These are phyloP conservation scores for Phataginus tetradactyla DNA, from an alignment of 2,797 vertebrate genomes.

Conservation along the genomic window DNA sequence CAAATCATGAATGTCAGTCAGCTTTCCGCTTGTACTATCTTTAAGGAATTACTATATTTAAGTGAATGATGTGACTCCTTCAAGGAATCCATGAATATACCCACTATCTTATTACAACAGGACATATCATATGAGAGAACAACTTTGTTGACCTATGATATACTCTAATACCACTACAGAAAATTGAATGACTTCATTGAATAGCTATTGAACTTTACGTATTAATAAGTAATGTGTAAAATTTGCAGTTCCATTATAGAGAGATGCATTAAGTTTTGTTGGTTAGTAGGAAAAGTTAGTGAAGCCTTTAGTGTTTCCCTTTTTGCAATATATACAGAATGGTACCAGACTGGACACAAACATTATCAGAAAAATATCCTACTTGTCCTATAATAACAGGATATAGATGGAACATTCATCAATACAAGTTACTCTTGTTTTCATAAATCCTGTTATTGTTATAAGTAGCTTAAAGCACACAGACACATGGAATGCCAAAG, in stretches of 20 bases:
- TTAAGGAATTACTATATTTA: background rate
- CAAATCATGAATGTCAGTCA: background rate
- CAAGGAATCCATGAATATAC: background rate
- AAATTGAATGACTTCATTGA: background rate
- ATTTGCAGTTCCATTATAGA: background rate
- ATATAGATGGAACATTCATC: background rate
- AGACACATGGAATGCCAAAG: background rate
- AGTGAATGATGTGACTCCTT: background rate
- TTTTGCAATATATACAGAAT: background rate
- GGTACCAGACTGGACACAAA: background rate
- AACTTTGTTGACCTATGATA: background rate
- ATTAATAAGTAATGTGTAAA: background rate
- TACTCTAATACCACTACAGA: background rate
- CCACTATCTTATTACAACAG: background rate
- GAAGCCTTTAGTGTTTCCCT: background rate
- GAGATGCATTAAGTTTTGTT: background rate
- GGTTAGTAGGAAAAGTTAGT: background rate
- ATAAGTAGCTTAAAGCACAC: background rate
- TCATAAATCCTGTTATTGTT: background rate
- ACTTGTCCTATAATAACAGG: background rate
- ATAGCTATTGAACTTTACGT: background rate
- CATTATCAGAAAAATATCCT: background rate
- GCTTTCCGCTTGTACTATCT: background rate
- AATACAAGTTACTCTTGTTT: background rate
- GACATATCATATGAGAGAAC: background rate